These are phyloP conservation scores for Zalophus californianus DNA, from an alignment of 2,797 vertebrate genomes.

Conservation along the genomic window DNA sequence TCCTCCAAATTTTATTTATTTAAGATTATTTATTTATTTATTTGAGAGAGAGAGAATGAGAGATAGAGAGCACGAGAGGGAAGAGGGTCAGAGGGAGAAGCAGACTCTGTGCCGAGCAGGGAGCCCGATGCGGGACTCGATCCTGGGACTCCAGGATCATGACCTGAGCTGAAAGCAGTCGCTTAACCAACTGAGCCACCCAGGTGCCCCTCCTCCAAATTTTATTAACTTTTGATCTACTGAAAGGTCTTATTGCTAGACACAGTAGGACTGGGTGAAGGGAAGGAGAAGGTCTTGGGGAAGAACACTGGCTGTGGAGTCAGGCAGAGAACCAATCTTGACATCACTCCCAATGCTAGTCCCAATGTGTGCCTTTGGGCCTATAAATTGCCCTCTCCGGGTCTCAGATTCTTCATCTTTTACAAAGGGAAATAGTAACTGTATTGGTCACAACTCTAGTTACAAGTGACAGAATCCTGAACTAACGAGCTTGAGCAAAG, in stretches of 20 bases:
- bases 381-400: neutral
- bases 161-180: too few species aligned
- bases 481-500: neutral
- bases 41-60: too few species aligned
- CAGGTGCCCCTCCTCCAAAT: neutral
- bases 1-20: neutral
- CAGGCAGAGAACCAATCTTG: neutral
- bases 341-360: neutral
- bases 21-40: too few species aligned
- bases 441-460: neutral
- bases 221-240: neutral
- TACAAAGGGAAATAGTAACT: neutral
- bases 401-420: neutral
- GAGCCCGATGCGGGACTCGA: too few species aligned
- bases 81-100: too few species aligned
- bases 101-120: too few species aligned
- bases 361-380: neutral
- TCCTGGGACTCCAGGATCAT: too few species aligned
- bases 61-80: too few species aligned
- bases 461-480: neutral
- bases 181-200: too few species aligned
- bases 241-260: neutral
- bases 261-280: neutral
- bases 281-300: neutral
- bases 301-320: neutral